Evolutionary conservation across 2,888 invertebrate genomes (phyloP), one percentile per base, ranked within the genome.

Genomic region (Catotricha subobsoleta): DNA sequence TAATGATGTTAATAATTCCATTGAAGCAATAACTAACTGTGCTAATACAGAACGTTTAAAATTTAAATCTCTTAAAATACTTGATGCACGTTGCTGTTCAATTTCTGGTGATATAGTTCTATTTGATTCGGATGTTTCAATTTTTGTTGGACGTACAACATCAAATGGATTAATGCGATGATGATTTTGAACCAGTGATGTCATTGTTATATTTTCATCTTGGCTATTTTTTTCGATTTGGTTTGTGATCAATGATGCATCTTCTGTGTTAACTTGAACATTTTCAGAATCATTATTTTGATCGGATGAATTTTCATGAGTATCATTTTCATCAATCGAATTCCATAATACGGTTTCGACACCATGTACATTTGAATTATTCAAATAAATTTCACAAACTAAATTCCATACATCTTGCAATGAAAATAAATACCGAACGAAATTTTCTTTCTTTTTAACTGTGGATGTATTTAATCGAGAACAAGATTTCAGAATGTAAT

Each of bases 61-160:
- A 54, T 90, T 90, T 41, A 80, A 77, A 57, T 92, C 90, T 70
- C 83, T 88, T 47, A 78, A 74, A 45, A 87, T 81, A 52, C 87
- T 86, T 37, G 76, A 67, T 40, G 77, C 72, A 49, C 84, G 71
- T 55, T 88, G 86, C 50, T 80, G 79, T 52, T 84, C 83, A 42
- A 88, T 81, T 60, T 84, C 84, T 1, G 80, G 79, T 3, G 82
- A 80, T 6, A 82, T 74, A 2, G 80, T 76, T 52, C 78, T 78
- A 36, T 36, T 36, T 7, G 34, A 28, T 15, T 42, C 42, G 8
- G 39, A 15, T 15, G 16, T 8, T 20, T 29, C 34, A 7, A 27
- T 13, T 23, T 38, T 42, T 3, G 16, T 20, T 15, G 27, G 13
- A 12, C 42, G 39, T 29, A 38, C 19, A n/a, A 40, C 15, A 30